Conservation (phyloP, 2,888 invertebrate genomes). For the Timandra comae region DNA sequence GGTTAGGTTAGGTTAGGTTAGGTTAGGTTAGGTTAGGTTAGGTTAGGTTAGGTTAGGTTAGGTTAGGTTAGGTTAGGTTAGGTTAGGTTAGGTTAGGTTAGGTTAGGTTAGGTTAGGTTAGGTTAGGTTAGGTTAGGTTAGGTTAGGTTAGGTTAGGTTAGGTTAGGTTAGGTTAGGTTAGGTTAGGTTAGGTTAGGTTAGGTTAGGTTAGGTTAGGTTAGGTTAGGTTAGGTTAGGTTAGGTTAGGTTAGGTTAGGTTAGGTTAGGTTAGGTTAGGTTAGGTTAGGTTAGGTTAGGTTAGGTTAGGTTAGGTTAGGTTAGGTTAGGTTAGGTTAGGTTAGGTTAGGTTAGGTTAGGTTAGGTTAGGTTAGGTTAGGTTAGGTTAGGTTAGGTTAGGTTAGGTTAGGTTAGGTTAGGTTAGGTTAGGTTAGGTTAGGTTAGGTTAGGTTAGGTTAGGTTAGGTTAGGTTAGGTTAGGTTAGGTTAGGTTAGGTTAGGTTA, state of each 20-base stretch:
- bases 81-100: no score
- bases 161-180: no score
- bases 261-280: conserved; percentile 15
- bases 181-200: no score
- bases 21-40: no score
- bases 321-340: conserved; percentile 15
- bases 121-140: no score
- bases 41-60: no score
- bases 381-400: conserved; percentile 17
- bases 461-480: conserved; percentile 9
- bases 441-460: conserved; percentile 18
- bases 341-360: conserved; percentile 15
- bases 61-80: no score
- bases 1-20: no score
- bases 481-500: conserved; percentile 13
- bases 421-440: conserved; percentile 16
- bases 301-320: conserved; percentile 20
- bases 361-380: conserved; percentile 17
- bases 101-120: no score
- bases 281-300: conserved; percentile 15
- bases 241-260: conserved; percentile 13
- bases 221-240: conserved; percentile 10
- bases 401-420: conserved; percentile 20
- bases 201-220: no score
- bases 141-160: no score